Evolutionary conservation across 2,797 vertebrate species (phyloP).

Genomic region (Muscicapa striata): DNA sequence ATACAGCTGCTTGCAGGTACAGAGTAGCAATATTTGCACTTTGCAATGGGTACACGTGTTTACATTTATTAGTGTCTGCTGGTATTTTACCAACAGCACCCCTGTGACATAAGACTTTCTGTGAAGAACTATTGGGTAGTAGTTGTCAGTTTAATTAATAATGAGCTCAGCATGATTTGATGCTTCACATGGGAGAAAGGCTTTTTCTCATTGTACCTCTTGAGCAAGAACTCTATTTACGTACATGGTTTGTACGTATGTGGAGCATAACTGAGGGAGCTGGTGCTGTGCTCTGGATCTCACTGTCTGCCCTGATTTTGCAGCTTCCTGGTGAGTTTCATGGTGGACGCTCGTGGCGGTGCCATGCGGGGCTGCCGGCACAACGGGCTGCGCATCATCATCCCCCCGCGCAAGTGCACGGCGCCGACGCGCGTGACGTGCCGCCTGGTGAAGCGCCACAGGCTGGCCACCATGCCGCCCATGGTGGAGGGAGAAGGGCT

Average conservation of each 20-base stretch:
- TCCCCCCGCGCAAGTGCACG: constrained; percentile 94
- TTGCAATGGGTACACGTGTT: fast-evolving
- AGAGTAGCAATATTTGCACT: background rate
- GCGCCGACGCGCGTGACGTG: constrained; percentile 96
- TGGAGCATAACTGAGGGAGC: background rate
- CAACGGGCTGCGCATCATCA: constrained; percentile 94
- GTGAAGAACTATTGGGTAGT: background rate
- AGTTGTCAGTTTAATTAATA: background rate
- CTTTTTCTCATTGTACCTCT: background rate
- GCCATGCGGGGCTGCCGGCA: constrained; percentile 97
- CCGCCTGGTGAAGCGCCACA: constrained; percentile 93
- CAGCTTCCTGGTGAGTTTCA: constrained; percentile 99
- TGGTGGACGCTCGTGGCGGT: constrained; percentile 98
- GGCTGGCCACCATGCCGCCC: constrained; percentile 96
- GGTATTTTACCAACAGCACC: background rate
- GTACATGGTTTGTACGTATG: background rate
- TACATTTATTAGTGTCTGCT: background rate
- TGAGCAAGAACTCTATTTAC: background rate
- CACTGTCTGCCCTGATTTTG: constrained; percentile 22
- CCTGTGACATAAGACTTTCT: background rate
- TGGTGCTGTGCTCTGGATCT: fast-evolving
- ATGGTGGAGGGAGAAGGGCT: constrained; percentile 96
- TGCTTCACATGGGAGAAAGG: background rate
- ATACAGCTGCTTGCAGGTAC: background rate
- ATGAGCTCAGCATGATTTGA: background rate